A percentile compares a stretch with the other conserved stretches of the same genome.
Evolutionary conservation across 2,113 vertebrate genomes (phyloP).

Genomic region (Cinclus cinclus): DNA sequence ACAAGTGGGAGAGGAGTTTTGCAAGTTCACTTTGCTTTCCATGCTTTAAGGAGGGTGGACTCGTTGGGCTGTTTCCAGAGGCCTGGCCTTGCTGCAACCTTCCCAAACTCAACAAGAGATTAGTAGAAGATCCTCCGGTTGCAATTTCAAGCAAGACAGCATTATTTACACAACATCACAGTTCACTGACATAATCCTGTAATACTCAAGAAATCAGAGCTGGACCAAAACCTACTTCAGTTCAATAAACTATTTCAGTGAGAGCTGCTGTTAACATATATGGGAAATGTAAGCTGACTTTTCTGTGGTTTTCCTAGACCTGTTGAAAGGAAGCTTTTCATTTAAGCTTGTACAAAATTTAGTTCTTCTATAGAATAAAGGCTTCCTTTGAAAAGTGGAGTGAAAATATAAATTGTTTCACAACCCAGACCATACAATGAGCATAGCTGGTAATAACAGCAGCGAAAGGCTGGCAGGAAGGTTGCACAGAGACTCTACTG

Average conservation of each 20-base stretch:
- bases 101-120: background rate
- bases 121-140: background rate
- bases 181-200: background rate
- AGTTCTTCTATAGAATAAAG: background rate
- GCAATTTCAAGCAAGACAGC: background rate
- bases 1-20: background rate
- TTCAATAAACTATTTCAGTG: background rate
- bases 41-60: background rate
- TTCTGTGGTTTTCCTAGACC: background rate
- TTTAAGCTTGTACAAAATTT: background rate
- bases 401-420: background rate
- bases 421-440: background rate
- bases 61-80: background rate
- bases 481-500: background rate
- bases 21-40: background rate
- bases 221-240: background rate
- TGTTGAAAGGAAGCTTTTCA: background rate
- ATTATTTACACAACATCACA: background rate
- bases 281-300: background rate
- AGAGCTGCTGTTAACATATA: background rate
- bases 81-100: background rate
- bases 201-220: background rate
- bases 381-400: background rate
- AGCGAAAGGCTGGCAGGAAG: background rate
- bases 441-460: background rate